Evolutionary conservation across 64 coral and sea anemone genomes (phyloP).

Genomic region (Actinia equina): DNA sequence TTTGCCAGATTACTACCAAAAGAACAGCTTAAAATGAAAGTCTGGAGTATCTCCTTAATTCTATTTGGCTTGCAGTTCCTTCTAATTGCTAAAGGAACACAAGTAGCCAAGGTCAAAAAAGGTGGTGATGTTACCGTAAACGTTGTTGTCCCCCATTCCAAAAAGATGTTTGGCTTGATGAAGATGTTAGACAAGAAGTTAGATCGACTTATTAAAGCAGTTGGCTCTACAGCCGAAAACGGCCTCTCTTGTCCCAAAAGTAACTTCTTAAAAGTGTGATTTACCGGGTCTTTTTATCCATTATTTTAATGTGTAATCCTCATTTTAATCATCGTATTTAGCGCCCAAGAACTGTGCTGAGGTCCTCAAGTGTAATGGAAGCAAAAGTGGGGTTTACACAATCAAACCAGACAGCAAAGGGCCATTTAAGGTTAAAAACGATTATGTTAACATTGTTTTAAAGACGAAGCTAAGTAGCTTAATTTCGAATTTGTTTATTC

Average conservation of each 20-base stretch:
- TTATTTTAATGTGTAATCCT: background rate
- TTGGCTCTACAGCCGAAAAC: background rate
- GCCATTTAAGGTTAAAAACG: background rate
- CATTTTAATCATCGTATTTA: background rate
- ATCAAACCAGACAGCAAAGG: background rate
- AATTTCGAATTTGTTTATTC: background rate
- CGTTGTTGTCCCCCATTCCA: background rate
- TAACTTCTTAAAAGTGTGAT: background rate
- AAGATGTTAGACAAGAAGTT: background rate
- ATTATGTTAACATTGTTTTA: background rate
- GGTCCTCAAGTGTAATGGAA: background rate
- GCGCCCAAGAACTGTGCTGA: background rate
- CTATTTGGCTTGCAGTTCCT: background rate
- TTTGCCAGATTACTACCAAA: too few relatives aligned
- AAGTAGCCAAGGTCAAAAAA: background rate
- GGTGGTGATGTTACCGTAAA: background rate
- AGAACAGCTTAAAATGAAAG: background rate
- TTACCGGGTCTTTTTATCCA: background rate
- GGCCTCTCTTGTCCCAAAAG: background rate
- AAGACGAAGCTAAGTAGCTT: background rate
- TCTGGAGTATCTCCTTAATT: background rate
- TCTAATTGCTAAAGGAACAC: background rate
- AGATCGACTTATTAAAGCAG: background rate
- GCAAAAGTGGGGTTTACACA: background rate
- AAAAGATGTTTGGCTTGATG: background rate